Conservation (phyloP, 2,888 invertebrate species). For the Pilophorus perplexus region DNA sequence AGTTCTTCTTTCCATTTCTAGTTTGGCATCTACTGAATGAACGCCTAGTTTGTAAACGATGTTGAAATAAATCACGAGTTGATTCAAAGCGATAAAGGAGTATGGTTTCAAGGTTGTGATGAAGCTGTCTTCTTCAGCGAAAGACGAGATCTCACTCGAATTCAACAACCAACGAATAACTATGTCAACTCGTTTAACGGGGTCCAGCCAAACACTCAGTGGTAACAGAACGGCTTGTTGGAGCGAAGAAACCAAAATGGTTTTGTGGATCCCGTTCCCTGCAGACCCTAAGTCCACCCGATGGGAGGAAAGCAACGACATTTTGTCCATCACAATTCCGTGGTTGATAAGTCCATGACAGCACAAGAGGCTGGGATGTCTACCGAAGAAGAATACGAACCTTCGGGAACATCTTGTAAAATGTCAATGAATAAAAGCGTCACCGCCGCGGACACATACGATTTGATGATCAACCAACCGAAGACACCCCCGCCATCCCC, state of each 20-base stretch:
- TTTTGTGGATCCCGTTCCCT: constrained; percentile 23
- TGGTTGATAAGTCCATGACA: neutral
- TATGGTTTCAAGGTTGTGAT: constrained; percentile 29
- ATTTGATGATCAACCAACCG: constrained; percentile 33
- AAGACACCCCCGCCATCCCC: constrained; percentile 3
- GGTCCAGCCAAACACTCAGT: neutral
- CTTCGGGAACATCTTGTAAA: neutral
- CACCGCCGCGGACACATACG: constrained; percentile 23
- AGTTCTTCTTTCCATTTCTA: no score
- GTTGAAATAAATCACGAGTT: no score
- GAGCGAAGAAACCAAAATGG: constrained; percentile 17
- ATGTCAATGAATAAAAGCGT: constrained; percentile 4
- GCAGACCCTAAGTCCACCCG: constrained; percentile 2
- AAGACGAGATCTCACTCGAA: constrained; percentile 22
- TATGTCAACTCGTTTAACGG: neutral
- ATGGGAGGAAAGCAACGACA: constrained; percentile 27
- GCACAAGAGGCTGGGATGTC: neutral
- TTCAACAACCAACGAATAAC: neutral
- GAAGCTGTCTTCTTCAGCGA: neutral
- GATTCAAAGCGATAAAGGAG: no score
- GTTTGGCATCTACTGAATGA: no score
- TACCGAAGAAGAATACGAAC: neutral
- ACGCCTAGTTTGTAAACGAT: no score
- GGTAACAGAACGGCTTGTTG: constrained; percentile 5
- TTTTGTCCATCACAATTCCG: constrained; percentile 13